Percentiles rank a stretch among this genome's conserved stretches.
phyloP scores from a whole-genome alignment of 1,140 invertebrate genomes.

The Bacillus rossius region DNA sequence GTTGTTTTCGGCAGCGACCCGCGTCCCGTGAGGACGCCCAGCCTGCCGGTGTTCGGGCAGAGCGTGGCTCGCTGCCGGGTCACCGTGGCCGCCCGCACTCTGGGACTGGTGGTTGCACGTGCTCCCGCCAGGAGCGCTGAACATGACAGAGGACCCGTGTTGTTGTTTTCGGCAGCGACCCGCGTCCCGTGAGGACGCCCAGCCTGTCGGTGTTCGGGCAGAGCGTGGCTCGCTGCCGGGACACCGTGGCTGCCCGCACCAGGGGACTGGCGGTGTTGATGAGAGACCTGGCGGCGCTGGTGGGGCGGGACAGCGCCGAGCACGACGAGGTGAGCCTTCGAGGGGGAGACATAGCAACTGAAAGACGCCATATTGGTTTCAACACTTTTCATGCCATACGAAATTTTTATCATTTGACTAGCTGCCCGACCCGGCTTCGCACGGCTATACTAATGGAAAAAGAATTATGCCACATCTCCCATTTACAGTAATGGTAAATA shows the following conservation, averaged over 20 bases:
- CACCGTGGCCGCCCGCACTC: background rate
- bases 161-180: slow-evolving; percentile 8
- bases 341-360: too few species aligned
- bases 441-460: too few species aligned
- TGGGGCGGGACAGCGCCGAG: background rate
- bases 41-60: slow-evolving; percentile 14
- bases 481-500: too few species aligned
- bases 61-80: background rate
- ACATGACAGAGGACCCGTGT: background rate
- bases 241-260: slow-evolving; percentile 9
- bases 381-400: too few species aligned
- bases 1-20: slow-evolving; percentile 10
- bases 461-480: too few species aligned
- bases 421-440: too few species aligned
- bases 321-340: too few species aligned
- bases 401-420: too few species aligned
- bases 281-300: slow-evolving; percentile 11
- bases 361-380: too few species aligned
- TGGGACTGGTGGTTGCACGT: background rate
- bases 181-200: slow-evolving; percentile 11
- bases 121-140: too few species aligned
- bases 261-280: slow-evolving; percentile 9
- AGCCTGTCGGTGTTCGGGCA: slow-evolving; percentile 15
- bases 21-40: slow-evolving; percentile 10
- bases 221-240: slow-evolving; percentile 14